Evolutionary conservation across 1,140 invertebrate genomes (phyloP), one percentile per base, ranked within the genome.

Genomic region (Drosophila sp.): DNA sequence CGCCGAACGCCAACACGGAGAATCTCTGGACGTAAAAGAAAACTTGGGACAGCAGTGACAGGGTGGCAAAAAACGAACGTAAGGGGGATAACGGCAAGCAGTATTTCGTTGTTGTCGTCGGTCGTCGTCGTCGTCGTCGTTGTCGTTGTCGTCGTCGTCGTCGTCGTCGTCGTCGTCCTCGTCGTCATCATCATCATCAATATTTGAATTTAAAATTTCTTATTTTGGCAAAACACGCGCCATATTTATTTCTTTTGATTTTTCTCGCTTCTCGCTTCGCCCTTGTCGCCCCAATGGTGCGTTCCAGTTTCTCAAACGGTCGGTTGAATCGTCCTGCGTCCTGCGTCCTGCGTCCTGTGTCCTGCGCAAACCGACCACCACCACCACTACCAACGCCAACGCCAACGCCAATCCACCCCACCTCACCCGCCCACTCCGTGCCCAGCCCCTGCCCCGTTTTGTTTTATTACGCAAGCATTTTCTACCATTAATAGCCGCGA

Each of bases 401-500:
- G 13, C 57, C 50, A 43, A 54, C 65, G 14, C 32, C 18, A 36
- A 34, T 61, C 21, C 32, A 29, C 72, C 13, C 41, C 63, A 4
- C 41, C 53, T 51, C 58, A 61, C 54, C 56, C 65, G 54, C 16
- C 11, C 8, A 11, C 9, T 18, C 43, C 4, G 4, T 18, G 9
- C 64, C 7, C 54, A 40, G 41, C 66, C 65, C 56, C 62, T 59
- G 63, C 48, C 32, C 4, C 72, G 76, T 83, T 89, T 80, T 89
- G 83, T 89, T 89, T 89, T 89, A 89, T 89, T 89, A 80, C 80
- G 73, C 77, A 77, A 89, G 80, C 76, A 80, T 89, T 89, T 87
- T 83, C 83, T 62, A 78, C 86, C 83, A 89, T 89, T 89, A 89
- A 89, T 89, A 89, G 83, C 84, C 84, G 70, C 76, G 84, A 72